Percentiles rank a stretch among this genome's conserved stretches.
phyloP scores from a whole-genome alignment of 2,113 vertebrate species.

The Brienomyrus longianalis region DNA sequence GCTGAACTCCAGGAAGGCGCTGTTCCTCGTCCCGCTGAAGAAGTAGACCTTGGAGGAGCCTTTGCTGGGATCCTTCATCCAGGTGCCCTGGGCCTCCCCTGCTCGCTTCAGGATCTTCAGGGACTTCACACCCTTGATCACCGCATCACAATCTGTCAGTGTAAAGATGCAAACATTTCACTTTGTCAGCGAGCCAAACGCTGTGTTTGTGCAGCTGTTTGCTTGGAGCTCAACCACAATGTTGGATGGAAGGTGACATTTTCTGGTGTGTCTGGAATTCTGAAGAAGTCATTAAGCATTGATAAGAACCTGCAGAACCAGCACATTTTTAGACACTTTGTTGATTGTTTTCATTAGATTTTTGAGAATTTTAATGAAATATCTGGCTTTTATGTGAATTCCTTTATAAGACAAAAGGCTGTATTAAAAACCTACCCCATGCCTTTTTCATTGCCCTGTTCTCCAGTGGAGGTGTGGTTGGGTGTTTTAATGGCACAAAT shows the following conservation, averaged over 20 bases:
- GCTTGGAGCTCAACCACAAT: neutral
- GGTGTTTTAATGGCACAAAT: neutral
- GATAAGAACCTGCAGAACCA: neutral
- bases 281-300: neutral
- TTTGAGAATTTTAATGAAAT: neutral
- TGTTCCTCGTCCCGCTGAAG: constrained; percentile 70
- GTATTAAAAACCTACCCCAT: neutral
- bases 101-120: constrained; percentile 82
- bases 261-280: neutral
- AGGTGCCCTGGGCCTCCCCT: constrained; percentile 66
- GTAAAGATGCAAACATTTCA: constrained; percentile 29
- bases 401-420: neutral
- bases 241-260: neutral
- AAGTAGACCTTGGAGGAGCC: constrained; percentile 76
- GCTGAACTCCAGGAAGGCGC: constrained; percentile 67
- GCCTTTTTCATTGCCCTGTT: neutral
- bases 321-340: neutral
- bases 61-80: constrained; percentile 79
- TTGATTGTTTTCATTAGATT: neutral
- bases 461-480: neutral
- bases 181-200: neutral
- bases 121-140: constrained; percentile 73
- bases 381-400: neutral
- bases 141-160: constrained; percentile 68
- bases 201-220: neutral